Evolutionary conservation across 2,888 invertebrate genomes (phyloP).

Genomic region (Scaeva pyrastri): DNA sequence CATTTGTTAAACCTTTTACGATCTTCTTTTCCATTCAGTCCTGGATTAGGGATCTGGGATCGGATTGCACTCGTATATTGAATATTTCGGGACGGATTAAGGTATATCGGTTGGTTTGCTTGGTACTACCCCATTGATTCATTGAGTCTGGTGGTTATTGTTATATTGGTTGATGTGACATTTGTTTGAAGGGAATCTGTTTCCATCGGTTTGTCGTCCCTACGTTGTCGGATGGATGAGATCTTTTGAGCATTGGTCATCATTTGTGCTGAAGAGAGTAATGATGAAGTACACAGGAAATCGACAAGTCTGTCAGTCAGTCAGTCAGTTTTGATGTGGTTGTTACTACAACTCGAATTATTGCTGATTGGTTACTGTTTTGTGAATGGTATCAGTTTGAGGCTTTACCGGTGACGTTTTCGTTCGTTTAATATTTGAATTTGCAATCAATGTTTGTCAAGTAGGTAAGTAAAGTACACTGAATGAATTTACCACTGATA

Average conservation of each 20-base stretch:
- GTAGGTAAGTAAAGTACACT: neutral
- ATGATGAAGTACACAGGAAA: constrained; percentile 75
- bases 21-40: neutral
- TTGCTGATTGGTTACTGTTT: constrained; percentile 55
- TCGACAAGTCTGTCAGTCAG: constrained; percentile 49
- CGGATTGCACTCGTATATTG: neutral
- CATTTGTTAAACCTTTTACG: constrained; percentile 26
- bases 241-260: constrained; percentile 45
- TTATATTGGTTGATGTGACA: constrained; percentile 74
- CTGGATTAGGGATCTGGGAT: constrained; percentile 5
- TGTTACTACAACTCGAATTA: constrained; percentile 10
- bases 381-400: constrained; percentile 15
- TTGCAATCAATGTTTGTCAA: constrained; percentile 30
- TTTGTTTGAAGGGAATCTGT: constrained; percentile 42
- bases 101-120: neutral
- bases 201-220: neutral
- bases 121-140: constrained; percentile 40
- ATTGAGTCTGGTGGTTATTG: constrained; percentile 50
- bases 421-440: constrained; percentile 15
- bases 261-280: constrained; percentile 69
- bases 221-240: constrained; percentile 16
- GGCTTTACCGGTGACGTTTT: neutral
- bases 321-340: constrained; percentile 36
- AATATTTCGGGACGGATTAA: constrained; percentile 47
- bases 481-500: no score